phyloP scores from a whole-genome alignment of 30 jellyfish, hydroid and myxozoan species.

The Aurelia sp. region DNA sequence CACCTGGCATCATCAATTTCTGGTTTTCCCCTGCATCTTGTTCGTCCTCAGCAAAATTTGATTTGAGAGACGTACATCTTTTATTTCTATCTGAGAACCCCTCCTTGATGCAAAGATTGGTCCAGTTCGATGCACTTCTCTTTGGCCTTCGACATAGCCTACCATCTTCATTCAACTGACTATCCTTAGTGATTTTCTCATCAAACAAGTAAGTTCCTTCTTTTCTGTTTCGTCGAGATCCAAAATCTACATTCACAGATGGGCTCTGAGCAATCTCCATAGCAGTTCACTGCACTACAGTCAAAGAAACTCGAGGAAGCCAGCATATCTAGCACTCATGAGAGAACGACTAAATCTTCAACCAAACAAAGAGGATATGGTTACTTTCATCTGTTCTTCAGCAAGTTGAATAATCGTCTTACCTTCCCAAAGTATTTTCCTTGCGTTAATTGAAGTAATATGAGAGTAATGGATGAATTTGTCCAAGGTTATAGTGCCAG shows the following conservation, averaged over 20 bases:
- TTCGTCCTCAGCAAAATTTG: no score
- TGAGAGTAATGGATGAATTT: neutral
- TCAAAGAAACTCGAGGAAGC: neutral
- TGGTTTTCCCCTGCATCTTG: no score
- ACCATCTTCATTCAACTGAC: neutral
- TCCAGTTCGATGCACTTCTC: neutral
- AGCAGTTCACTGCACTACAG: neutral
- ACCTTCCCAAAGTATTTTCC: neutral
- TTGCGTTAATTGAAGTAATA: neutral
- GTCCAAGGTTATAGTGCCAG: no score
- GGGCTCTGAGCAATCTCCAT: neutral
- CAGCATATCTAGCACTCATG: conserved; percentile 2
- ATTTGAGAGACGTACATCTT: neutral
- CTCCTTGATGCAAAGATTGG: neutral
- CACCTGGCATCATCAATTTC: no score
- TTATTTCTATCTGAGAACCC: neutral
- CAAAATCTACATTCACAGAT: neutral
- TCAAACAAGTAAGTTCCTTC: neutral
- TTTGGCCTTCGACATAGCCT: neutral
- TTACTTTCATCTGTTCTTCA: neutral
- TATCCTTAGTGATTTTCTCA: neutral
- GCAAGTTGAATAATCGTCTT: neutral
- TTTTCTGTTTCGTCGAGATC: neutral
- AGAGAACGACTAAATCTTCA: neutral
- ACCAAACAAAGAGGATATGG: neutral